Conservation (phyloP, 2,113 vertebrate genomes). For the Nothocercus julius region DNA sequence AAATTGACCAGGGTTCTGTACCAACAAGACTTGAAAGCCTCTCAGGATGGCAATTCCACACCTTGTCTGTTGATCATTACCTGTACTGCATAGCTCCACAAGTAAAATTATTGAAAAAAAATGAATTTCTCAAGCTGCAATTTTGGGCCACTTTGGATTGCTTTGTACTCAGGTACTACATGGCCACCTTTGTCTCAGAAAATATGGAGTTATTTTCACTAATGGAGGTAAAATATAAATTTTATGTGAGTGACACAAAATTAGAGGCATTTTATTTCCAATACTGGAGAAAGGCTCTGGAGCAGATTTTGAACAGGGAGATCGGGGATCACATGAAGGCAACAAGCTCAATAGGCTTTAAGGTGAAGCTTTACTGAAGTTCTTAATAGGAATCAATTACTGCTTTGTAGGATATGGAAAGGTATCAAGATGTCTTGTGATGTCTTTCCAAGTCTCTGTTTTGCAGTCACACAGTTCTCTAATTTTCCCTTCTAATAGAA, state of each 20-base stretch:
- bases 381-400: neutral
- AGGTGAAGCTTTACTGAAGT: neutral
- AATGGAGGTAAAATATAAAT: neutral
- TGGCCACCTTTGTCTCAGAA: neutral
- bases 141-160: neutral
- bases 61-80: neutral
- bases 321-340: neutral
- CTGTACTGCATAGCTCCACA: neutral
- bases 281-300: neutral
- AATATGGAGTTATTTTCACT: neutral
- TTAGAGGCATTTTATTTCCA: neutral
- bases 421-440: neutral
- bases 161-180: neutral
- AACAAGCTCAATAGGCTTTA: neutral
- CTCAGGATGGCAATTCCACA: neutral
- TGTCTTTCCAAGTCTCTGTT: neutral
- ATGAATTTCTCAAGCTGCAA: neutral
- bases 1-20: neutral
- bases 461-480: neutral
- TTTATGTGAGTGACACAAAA: neutral
- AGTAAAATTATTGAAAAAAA: neutral
- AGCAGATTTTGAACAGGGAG: neutral
- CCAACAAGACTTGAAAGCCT: neutral
- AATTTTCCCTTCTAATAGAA: neutral
- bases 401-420: neutral